Evolutionary conservation across 1,140 invertebrate species (phyloP).

Genomic region (Cephus cinctus): DNA sequence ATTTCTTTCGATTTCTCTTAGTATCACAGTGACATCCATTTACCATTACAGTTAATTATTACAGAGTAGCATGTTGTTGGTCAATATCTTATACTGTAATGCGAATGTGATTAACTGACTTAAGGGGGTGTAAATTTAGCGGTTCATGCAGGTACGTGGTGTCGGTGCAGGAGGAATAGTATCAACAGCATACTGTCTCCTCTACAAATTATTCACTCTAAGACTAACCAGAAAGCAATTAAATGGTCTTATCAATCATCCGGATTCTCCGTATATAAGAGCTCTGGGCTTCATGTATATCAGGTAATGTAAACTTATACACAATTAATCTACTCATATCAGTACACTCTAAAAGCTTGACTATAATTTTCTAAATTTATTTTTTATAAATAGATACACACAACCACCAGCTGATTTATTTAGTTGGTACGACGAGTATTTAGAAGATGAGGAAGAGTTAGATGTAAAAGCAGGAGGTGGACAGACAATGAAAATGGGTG

Average conservation of each 20-base stretch:
- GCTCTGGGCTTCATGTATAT: slow-evolving; percentile 96
- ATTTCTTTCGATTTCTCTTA: too few species aligned
- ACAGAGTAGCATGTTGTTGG: slow-evolving; percentile 38
- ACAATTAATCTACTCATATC: background rate
- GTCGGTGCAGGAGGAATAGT: slow-evolving; percentile 99
- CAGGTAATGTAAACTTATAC: slow-evolving; percentile 58
- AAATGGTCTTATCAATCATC: slow-evolving; percentile 91
- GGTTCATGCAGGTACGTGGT: slow-evolving; percentile 79
- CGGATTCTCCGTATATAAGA: slow-evolving; percentile 96
- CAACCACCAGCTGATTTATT: slow-evolving; percentile 94
- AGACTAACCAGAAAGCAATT: slow-evolving; percentile 96
- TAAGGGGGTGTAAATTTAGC: slow-evolving; percentile 42
- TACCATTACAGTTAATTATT: slow-evolving; percentile 18
- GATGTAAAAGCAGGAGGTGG: slow-evolving; percentile 98
- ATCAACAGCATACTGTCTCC: slow-evolving; percentile 95
- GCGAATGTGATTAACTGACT: slow-evolving; percentile 32
- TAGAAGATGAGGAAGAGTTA: slow-evolving; percentile 95
- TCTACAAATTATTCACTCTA: slow-evolving; percentile 97
- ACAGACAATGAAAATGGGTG: slow-evolving; percentile 90
- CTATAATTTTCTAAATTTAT: slow-evolving; percentile 7
- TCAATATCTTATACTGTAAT: slow-evolving; percentile 31
- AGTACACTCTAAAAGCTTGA: slow-evolving; percentile 3
- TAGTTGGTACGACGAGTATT: slow-evolving; percentile 95
- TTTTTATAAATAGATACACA: slow-evolving; percentile 76
- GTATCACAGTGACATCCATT: too few species aligned